These are phyloP conservation scores for Amphiduros pacificus DNA, from an alignment of 2,888 invertebrate genomes.

Conservation along the genomic window DNA sequence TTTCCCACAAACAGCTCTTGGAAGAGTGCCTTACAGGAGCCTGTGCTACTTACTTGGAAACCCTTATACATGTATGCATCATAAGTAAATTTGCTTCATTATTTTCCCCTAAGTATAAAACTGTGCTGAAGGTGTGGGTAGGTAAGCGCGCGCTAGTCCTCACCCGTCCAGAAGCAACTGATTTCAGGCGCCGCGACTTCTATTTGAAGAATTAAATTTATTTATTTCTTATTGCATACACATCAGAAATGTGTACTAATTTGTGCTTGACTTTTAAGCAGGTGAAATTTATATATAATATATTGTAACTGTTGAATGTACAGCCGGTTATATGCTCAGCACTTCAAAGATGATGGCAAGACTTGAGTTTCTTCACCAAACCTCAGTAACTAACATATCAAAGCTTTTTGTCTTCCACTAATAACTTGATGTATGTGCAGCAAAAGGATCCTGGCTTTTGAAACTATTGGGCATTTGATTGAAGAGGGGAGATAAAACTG, in stretches of 20 bases:
- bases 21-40: conserved; percentile 37
- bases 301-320: too few species aligned
- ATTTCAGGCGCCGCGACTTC: background rate
- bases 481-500: too few species aligned
- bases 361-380: too few species aligned
- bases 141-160: background rate
- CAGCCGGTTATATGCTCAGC: conserved; percentile 13
- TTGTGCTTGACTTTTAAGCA: conserved; percentile 22
- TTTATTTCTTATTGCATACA: too few species aligned
- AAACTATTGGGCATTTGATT: too few species aligned
- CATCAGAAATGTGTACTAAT: conserved; percentile 15
- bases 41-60: conserved; percentile 33
- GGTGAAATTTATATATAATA: conserved; percentile 5
- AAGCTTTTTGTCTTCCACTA: too few species aligned
- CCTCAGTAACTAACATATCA: too few species aligned
- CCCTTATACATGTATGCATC: conserved; percentile 42
- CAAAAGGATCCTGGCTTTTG: too few species aligned
- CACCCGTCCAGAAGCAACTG: conserved; percentile 3
- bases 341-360: conserved; percentile 22
- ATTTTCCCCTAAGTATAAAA: conserved; percentile 10
- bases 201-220: too few species aligned
- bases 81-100: conserved; percentile 10
- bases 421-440: too few species aligned
- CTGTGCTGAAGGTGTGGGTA: too few species aligned
- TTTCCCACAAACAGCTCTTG: conserved; percentile 36